These are phyloP conservation scores for Epirrhoe alternata DNA, from an alignment of 2,888 invertebrate genomes.

Conservation along the genomic window DNA sequence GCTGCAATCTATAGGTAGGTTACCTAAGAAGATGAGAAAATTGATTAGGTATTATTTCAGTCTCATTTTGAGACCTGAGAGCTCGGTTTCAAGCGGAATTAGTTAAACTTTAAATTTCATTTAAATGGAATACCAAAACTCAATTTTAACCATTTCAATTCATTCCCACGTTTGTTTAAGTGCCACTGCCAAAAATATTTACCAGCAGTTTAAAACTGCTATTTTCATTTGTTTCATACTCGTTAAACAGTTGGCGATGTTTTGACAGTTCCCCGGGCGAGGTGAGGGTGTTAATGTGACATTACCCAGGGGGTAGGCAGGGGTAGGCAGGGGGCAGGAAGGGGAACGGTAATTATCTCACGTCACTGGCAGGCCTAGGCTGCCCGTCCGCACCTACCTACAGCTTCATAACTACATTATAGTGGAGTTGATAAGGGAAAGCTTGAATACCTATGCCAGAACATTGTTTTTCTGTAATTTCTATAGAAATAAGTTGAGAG, in stretches of 20 bases:
- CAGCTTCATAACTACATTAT: conserved; percentile 58
- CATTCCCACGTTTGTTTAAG: background rate
- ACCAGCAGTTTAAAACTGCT: conserved; percentile 29
- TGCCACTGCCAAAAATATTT: conserved; percentile 18
- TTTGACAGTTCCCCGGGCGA: conserved; percentile 74
- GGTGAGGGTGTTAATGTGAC: conserved; percentile 82
- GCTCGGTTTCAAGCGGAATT: background rate
- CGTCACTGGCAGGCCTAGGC: conserved; percentile 81
- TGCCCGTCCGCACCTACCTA: conserved; percentile 69
- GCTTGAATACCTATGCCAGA: background rate
- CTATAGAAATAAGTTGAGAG: background rate
- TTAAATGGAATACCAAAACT: conserved; percentile 9
- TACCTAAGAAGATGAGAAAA: too few relatives aligned
- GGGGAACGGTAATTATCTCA: conserved; percentile 80
- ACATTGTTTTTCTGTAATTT: background rate
- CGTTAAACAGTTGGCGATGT: conserved; percentile 72
- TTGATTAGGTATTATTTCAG: too few relatives aligned
- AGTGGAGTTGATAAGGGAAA: conserved; percentile 32
- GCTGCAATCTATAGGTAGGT: background rate
- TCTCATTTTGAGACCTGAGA: background rate
- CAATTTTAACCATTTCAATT: conserved; percentile 4
- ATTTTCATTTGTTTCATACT: conserved; percentile 53
- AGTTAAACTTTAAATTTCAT: background rate
- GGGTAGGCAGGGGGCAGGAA: conserved; percentile 42
- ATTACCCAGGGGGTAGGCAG: conserved; percentile 61